A percentile compares a stretch with the other conserved stretches of the same genome.
Conservation (phyloP, 1,140 invertebrate species). For the Trissolcus basalis region DNA sequence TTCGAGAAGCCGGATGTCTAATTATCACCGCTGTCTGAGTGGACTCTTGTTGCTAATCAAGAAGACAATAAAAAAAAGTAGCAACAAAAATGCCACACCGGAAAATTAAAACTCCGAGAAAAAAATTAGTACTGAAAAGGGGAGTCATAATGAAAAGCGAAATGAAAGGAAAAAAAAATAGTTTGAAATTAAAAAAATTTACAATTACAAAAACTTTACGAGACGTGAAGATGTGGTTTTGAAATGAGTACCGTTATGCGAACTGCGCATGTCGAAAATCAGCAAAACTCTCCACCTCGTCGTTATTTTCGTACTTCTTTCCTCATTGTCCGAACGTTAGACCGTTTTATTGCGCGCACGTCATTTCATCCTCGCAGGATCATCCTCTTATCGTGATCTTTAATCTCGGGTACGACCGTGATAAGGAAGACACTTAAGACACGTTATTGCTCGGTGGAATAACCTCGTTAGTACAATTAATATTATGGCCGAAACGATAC, state of each 20-base stretch:
- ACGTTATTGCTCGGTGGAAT: slow-evolving; percentile 7
- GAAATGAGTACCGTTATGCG: not conserved
- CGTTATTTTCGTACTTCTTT: slow-evolving; percentile 3
- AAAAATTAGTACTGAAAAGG: not conserved
- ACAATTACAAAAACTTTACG: too few species aligned
- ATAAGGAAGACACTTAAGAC: slow-evolving; percentile 23
- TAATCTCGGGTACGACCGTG: slow-evolving; percentile 15
- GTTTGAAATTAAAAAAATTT: too few species aligned
- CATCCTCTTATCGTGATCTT: slow-evolving; percentile 10
- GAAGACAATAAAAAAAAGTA: slow-evolving; percentile 33
- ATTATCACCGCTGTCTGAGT: slow-evolving; percentile 31
- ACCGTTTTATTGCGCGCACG: slow-evolving; percentile 20
- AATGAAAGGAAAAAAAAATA: too few species aligned
- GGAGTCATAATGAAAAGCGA: too few species aligned
- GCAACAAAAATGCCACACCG: not conserved
- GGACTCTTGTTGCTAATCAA: slow-evolving; percentile 42
- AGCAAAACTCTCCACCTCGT: not conserved
- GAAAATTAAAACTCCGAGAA: not conserved
- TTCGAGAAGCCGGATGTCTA: slow-evolving; percentile 45
- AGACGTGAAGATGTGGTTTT: too few species aligned
- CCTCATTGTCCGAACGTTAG: slow-evolving; percentile 19
- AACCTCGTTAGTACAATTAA: slow-evolving; percentile 15
- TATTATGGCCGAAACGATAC: slow-evolving; percentile 2
- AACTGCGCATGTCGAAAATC: slow-evolving; percentile 3
- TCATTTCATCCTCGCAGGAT: slow-evolving; percentile 19